Base-by-base conservation (phyloP, 2,797 vertebrate species). In the Propithecus deckenii region DNA sequence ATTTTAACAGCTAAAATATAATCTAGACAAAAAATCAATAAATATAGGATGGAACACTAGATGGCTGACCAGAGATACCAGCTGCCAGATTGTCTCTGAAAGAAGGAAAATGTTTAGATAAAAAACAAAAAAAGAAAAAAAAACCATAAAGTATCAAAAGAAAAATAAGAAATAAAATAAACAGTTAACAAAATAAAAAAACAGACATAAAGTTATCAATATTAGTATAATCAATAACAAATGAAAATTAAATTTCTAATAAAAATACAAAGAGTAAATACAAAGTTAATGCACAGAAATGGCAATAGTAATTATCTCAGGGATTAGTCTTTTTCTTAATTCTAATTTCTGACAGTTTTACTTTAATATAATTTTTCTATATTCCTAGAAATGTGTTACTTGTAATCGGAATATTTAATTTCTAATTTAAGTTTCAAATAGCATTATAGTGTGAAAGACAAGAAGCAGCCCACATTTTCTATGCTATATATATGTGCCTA, bases 241-340 rank as follows among this genome's bases (percentile, higher is more conserved):
- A 55, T 86, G 48, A 61, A 97, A 92, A 74, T 59, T 38, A 43
- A 95, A n/a, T 23, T 32, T 50, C 41, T 72, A 76, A 55, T 13
- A 69, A 78, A 89, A 83, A 80, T 84, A 80, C 32, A 14, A 78
- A 84, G 22, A 84, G 25, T 59, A 76, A 41, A 38, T 23, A 71
- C 20, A 83, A 94, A 71, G 1, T 52, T 11, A 92, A 57, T 43
- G 25, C 20, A 61, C 38, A 50, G 38, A 92, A 94, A 78, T n/a
- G 2, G 63, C 69, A 67, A 78, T 28, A 93, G 15, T 63, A 43
- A 86, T 72, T 91, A 35, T 65, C 67, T 94, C 28, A 93, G 67
- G 4, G 13, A 57, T 71, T 30, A 71, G 17, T 75, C 10, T 55
- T 59, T 94, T 69, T 75, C 23, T 67, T 50, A 81, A 81, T 92